Evolutionary conservation across 2,797 vertebrate species (phyloP).

Genomic region (Rhinophrynus dorsalis): DNA sequence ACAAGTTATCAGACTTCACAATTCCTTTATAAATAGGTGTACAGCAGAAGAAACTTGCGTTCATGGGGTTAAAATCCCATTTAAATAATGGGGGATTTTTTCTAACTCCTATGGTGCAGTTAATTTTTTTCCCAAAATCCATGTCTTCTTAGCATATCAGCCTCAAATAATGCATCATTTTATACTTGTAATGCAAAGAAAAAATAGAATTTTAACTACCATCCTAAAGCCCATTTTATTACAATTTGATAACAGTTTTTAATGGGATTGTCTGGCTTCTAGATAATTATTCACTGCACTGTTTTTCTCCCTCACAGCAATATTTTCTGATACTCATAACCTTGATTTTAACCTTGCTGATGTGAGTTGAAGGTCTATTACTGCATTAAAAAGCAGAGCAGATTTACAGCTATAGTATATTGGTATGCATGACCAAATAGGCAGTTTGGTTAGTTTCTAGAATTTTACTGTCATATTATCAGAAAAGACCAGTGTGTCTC

Average conservation of each 20-base stretch:
- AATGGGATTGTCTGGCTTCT: background rate
- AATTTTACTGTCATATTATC: background rate
- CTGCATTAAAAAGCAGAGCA: slow-evolving; percentile 9
- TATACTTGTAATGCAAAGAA: background rate
- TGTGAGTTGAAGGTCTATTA: slow-evolving; percentile 6
- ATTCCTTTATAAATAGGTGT: too few relatives aligned
- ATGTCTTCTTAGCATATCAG: too few relatives aligned
- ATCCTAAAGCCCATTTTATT: background rate
- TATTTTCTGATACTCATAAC: slow-evolving; percentile 24
- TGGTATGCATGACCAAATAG: slow-evolving; percentile 4
- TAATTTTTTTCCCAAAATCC: too few relatives aligned
- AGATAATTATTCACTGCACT: background rate
- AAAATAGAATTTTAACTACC: background rate
- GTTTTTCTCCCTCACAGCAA: slow-evolving; percentile 9
- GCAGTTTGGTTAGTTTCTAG: background rate
- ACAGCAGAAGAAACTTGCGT: too few relatives aligned
- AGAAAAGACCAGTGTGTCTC: background rate
- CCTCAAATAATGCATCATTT: too few relatives aligned
- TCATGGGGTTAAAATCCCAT: too few relatives aligned
- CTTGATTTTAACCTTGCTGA: slow-evolving; percentile 23
- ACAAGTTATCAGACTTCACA: too few relatives aligned
- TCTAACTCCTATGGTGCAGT: too few relatives aligned
- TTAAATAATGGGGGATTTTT: too few relatives aligned
- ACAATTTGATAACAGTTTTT: too few relatives aligned
- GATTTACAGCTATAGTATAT: background rate